Conservation (phyloP, 1,140 invertebrate genomes). For the Drosophila sulfurigaster region DNA sequence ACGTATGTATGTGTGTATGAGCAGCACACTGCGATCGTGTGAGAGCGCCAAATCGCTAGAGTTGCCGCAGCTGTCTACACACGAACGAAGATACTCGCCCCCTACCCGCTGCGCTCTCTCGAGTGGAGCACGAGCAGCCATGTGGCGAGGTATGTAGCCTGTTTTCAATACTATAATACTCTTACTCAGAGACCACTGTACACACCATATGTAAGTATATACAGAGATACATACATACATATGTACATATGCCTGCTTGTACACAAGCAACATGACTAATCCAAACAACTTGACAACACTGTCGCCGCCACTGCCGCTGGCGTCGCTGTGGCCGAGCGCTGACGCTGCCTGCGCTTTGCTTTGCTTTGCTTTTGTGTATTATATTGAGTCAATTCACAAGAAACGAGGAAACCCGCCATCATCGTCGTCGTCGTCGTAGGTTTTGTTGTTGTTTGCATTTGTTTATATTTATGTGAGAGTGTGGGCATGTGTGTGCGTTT, state of each 20-base stretch:
- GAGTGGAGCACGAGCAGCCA: constrained; percentile 67
- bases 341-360: constrained; percentile 50
- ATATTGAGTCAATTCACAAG: constrained; percentile 81
- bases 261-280: constrained; percentile 74
- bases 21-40: constrained; percentile 45
- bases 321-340: constrained; percentile 39
- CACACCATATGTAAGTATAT: too few relatives aligned
- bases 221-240: not conserved
- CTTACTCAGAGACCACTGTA: constrained; percentile 14
- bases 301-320: constrained; percentile 47
- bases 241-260: constrained; percentile 13
- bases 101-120: constrained; percentile 26
- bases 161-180: constrained; percentile 33
- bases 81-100: constrained; percentile 30
- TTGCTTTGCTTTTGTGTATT: constrained; percentile 60
- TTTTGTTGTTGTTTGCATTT: constrained; percentile 47
- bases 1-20: not conserved
- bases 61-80: constrained; percentile 71
- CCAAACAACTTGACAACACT: constrained; percentile 82
- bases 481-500: constrained; percentile 24
- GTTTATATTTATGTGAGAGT: constrained; percentile 51
- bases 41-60: constrained; percentile 55
- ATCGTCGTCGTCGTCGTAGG: constrained; percentile 33
- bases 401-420: constrained; percentile 82
- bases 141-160: constrained; percentile 67